Conservation (phyloP, 2,888 invertebrate genomes). For the Nipponacmea schrenckii region DNA sequence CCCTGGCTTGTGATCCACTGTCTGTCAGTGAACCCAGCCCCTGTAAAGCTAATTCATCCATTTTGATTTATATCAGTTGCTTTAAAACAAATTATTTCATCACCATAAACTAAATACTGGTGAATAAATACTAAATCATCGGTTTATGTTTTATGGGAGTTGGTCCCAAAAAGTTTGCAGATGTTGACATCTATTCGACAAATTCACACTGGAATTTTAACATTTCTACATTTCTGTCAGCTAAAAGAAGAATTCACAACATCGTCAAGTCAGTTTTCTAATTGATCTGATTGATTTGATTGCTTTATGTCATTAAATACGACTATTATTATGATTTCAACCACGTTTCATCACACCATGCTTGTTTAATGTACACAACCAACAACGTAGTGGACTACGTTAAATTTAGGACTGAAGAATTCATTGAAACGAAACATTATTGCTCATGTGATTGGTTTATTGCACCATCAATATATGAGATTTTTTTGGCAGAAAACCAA, state of each 20-base stretch:
- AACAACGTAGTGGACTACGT: too few relatives aligned
- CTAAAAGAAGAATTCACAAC: too few relatives aligned
- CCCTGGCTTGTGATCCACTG: slow-evolving; percentile 50
- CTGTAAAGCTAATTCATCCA: slow-evolving; percentile 58
- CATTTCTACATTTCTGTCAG: too few relatives aligned
- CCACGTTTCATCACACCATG: slow-evolving; percentile 8
- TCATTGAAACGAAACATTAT: slow-evolving; percentile 1
- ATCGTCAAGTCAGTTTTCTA: too few relatives aligned
- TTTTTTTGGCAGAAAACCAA: not conserved
- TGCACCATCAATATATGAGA: not conserved
- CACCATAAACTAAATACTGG: not conserved
- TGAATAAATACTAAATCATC: too few relatives aligned
- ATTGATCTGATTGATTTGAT: too few relatives aligned
- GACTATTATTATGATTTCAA: not conserved
- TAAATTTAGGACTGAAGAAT: too few relatives aligned
- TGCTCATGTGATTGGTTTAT: not conserved
- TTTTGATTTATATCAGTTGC: slow-evolving; percentile 18
- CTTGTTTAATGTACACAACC: not conserved
- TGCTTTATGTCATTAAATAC: too few relatives aligned
- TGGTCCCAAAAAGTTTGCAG: not conserved
- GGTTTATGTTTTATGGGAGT: not conserved
- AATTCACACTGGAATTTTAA: not conserved
- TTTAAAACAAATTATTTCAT: slow-evolving; percentile 4
- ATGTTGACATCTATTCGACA: not conserved
- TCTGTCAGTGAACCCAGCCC: slow-evolving; percentile 50